Conservation (phyloP, 2,113 vertebrate genomes). For the Neomonachus schauinslandi region DNA sequence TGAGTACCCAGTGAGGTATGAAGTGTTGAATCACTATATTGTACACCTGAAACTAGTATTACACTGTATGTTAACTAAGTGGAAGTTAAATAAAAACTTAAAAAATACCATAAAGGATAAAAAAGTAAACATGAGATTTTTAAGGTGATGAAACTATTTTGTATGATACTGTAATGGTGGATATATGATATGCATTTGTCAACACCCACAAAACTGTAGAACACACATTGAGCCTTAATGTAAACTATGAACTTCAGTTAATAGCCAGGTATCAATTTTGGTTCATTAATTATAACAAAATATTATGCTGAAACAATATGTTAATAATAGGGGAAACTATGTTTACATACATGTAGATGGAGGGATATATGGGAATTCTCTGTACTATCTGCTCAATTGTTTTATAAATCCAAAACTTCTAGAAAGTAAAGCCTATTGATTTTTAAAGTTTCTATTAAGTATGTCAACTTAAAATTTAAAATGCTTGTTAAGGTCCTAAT, state of each 20-base stretch:
- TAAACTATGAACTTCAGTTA: neutral
- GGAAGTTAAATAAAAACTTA: neutral
- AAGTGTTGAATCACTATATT: neutral
- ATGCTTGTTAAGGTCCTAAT: neutral
- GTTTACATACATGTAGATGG: neutral
- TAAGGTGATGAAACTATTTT: neutral
- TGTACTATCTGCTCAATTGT: neutral
- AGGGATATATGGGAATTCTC: neutral
- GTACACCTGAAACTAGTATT: neutral
- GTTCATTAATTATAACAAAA: neutral
- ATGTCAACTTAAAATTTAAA: neutral
- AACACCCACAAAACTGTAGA: neutral
- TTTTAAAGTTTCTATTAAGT: neutral
- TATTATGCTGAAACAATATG: neutral
- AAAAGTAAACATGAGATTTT: neutral
- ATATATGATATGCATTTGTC: neutral
- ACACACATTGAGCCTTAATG: neutral
- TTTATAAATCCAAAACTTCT: neutral
- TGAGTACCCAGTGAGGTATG: neutral
- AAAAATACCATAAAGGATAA: neutral
- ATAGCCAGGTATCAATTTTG: too few relatives aligned
- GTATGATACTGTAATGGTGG: neutral
- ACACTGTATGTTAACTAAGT: neutral
- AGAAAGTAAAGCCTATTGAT: neutral
- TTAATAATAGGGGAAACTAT: neutral